Conservation (phyloP, 2,113 vertebrate genomes). For the Lagopus muta region DNA sequence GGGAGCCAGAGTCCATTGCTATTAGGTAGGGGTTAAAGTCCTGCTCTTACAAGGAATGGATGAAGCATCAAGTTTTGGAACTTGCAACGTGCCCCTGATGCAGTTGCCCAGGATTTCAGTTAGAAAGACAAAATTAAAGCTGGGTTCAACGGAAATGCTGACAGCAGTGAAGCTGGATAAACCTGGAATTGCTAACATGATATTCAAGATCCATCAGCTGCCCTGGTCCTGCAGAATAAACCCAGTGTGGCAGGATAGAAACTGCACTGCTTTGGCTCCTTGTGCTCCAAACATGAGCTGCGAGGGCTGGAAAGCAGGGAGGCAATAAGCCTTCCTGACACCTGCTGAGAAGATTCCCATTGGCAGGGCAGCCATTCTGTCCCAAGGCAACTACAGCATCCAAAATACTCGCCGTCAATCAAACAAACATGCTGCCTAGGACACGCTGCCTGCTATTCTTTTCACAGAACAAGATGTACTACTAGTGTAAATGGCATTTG, state of each 20-base stretch:
- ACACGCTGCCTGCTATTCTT: neutral
- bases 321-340: too few relatives aligned
- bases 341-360: neutral
- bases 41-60: neutral
- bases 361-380: neutral
- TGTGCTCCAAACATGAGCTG: neutral
- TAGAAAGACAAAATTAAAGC: too few relatives aligned
- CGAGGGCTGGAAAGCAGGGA: neutral
- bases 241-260: neutral
- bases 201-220: neutral
- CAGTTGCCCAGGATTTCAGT: too few relatives aligned
- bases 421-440: neutral
- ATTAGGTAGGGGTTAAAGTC: neutral
- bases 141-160: too few relatives aligned
- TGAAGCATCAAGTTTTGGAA: neutral
- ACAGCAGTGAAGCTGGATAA: neutral
- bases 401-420: neutral
- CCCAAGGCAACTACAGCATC: neutral
- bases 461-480: neutral
- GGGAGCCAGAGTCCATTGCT: neutral
- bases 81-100: rapidly evolving
- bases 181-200: neutral
- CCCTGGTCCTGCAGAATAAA: neutral
- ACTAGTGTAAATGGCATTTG: neutral
- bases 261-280: neutral